Evolutionary conservation across 2,888 invertebrate genomes (phyloP).

Genomic region (Melolontha melolontha): DNA sequence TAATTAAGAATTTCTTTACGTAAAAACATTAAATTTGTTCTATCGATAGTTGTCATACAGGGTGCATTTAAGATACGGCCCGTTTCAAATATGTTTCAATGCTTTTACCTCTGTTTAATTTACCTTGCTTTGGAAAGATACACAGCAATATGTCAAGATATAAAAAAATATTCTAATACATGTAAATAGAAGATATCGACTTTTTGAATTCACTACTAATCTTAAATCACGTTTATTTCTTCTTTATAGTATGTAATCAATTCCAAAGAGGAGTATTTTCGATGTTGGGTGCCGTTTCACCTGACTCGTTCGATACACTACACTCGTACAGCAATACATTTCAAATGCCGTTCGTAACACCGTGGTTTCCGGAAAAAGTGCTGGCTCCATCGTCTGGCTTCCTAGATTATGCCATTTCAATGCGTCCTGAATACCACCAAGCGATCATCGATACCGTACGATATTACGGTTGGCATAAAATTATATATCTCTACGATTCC

Average conservation of each 20-base stretch:
- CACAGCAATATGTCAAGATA: too few relatives aligned
- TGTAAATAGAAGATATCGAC: too few relatives aligned
- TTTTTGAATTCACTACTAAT: background rate
- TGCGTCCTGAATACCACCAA: constrained; percentile 95
- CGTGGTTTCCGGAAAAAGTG: constrained; percentile 95
- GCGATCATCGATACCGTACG: constrained; percentile 95
- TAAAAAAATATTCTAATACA: too few relatives aligned
- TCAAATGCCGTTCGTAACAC: constrained; percentile 94
- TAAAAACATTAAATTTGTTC: too few relatives aligned
- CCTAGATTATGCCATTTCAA: constrained; percentile 90
- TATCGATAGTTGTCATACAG: too few relatives aligned
- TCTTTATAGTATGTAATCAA: constrained; percentile 86
- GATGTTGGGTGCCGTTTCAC: constrained; percentile 91
- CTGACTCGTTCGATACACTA: constrained; percentile 93
- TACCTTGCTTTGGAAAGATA: too few relatives aligned
- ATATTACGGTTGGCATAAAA: constrained; percentile 90
- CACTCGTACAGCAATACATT: constrained; percentile 96
- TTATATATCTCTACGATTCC: constrained; percentile 92
- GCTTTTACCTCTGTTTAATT: too few relatives aligned
- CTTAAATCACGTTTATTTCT: background rate
- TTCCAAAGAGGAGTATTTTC: constrained; percentile 90
- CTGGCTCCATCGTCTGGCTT: constrained; percentile 89
- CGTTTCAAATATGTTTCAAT: too few relatives aligned
- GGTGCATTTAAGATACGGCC: too few relatives aligned
- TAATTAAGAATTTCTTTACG: too few relatives aligned